A percentile compares a stretch with the other conserved stretches of the same genome.
phyloP scores from a whole-genome alignment of 2,113 vertebrate species.

The Leptobrachium ailaonicum region DNA sequence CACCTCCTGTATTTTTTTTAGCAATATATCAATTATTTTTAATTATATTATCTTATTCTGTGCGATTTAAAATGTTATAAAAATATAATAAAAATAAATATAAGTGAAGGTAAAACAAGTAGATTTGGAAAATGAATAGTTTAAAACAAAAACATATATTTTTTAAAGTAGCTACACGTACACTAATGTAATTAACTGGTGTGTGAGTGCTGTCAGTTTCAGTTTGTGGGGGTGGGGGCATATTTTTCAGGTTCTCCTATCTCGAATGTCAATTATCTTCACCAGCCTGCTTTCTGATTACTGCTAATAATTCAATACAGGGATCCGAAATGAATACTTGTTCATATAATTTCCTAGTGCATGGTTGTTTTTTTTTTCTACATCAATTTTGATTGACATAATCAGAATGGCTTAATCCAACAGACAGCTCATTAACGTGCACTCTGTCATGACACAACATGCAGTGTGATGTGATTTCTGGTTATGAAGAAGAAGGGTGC shows the following conservation, averaged over 20 bases:
- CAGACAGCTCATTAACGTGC: conserved; percentile 34
- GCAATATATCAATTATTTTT: too few relatives aligned
- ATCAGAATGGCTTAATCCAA: conserved; percentile 31
- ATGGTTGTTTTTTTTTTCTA: neutral
- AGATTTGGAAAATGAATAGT: too few relatives aligned
- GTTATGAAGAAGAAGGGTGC: conserved; percentile 9
- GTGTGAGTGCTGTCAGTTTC: neutral
- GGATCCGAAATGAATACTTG: conserved; percentile 35
- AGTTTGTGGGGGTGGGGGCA: neutral
- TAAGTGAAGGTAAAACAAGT: too few relatives aligned
- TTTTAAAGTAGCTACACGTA: too few relatives aligned
- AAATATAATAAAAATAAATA: too few relatives aligned
- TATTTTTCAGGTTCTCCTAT: conserved; percentile 13
- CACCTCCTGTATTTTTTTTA: too few relatives aligned
- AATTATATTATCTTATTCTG: too few relatives aligned
- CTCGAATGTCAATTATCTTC: conserved; percentile 16
- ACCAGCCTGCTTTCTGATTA: conserved; percentile 25
- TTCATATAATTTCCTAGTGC: conserved; percentile 10
- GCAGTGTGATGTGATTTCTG: neutral
- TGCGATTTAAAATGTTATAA: too few relatives aligned
- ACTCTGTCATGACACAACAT: conserved; percentile 25
- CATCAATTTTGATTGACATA: conserved; percentile 22
- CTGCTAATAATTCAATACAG: conserved; percentile 27
- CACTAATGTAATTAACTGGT: too few relatives aligned
- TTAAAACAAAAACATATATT: too few relatives aligned